Evolutionary conservation across 2,113 vertebrate species (phyloP).

Genomic region (Turnix velox): DNA sequence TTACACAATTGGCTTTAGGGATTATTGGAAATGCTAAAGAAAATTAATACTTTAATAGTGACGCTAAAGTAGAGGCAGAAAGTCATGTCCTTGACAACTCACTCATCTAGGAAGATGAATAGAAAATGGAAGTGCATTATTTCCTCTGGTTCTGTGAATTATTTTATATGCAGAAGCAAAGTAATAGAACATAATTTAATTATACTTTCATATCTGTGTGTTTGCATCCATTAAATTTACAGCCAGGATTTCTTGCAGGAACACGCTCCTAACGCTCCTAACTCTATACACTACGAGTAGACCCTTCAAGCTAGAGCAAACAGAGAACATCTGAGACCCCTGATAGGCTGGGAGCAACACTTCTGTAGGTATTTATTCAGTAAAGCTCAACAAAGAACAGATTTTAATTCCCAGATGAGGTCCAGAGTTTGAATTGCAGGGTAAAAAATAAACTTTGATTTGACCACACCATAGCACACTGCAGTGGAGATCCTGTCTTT

Average conservation of each 20-base stretch:
- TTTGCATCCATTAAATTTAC: not conserved
- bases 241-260: not conserved
- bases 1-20: slow-evolving; percentile 12
- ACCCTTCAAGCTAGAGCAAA: not conserved
- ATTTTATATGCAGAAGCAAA: not conserved
- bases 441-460: not conserved
- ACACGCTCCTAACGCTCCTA: not conserved
- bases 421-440: not conserved
- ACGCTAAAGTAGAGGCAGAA: not conserved
- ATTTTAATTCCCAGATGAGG: not conserved
- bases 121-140: not conserved
- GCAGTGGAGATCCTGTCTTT: not conserved
- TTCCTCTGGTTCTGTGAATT: not conserved
- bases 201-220: not conserved
- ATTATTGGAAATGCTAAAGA: not conserved
- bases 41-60: slow-evolving; percentile 12
- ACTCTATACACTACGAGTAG: fast-evolving
- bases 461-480: not conserved
- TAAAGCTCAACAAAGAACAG: not conserved
- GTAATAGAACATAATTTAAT: not conserved
- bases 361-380: not conserved
- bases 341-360: not conserved
- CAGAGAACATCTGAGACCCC: not conserved
- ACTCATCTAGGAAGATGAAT: not conserved
- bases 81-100: slow-evolving; percentile 13